phyloP scores from a whole-genome alignment of 2,113 vertebrate species.

The Stigmatopora argus region DNA sequence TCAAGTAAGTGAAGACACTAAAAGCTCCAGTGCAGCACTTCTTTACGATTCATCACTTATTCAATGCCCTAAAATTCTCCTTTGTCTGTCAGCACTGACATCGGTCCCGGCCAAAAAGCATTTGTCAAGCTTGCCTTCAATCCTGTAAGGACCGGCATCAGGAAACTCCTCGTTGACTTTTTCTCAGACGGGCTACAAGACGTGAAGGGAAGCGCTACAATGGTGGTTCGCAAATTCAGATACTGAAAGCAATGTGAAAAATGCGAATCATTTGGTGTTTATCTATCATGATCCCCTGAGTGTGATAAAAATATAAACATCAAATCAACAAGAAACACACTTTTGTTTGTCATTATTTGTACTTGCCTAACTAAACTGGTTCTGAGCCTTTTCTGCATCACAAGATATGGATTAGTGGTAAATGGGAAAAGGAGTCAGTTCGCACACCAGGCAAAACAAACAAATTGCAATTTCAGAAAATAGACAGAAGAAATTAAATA shows the following conservation, averaged over 20 bases:
- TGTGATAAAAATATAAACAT: background rate
- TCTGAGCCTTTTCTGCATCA: too few species aligned
- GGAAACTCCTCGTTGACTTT: slow-evolving; percentile 73
- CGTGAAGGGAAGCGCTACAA: slow-evolving; percentile 63
- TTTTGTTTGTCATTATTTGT: background rate
- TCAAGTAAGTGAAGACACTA: slow-evolving; percentile 55
- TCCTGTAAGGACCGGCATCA: slow-evolving; percentile 59
- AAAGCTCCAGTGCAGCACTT: background rate
- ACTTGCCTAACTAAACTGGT: background rate
- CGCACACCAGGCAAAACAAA: too few species aligned
- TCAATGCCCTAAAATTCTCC: background rate
- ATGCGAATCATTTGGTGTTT: background rate
- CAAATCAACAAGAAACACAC: background rate
- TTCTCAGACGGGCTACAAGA: slow-evolving; percentile 68
- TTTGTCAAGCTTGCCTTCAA: slow-evolving; percentile 57
- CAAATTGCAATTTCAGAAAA: too few species aligned
- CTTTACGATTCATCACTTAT: background rate
- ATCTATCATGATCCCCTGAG: background rate
- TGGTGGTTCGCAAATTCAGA: slow-evolving; percentile 51
- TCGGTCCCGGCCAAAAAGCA: slow-evolving; percentile 62
- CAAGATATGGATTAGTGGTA: too few species aligned
- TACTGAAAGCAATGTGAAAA: background rate
- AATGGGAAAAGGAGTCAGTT: too few species aligned
- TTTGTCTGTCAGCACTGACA: slow-evolving; percentile 43
- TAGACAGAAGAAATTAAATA: too few species aligned